These are phyloP conservation scores for Noctuana brunneofusca DNA, from an alignment of 2,888 invertebrate species.

Conservation along the genomic window DNA sequence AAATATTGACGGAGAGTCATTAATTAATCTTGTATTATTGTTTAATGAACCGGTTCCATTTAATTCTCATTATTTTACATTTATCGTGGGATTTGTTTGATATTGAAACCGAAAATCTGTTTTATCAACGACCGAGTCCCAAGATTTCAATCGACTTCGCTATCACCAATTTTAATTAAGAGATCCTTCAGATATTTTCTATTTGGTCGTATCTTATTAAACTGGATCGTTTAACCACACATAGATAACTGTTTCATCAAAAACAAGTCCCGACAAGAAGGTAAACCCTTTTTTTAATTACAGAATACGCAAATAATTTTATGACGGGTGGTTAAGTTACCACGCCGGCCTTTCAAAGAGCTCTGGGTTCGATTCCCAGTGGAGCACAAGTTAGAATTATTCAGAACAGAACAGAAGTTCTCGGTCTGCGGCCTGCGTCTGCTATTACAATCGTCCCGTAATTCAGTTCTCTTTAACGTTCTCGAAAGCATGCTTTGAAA, in stretches of 20 bases:
- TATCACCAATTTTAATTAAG: constrained; percentile 31
- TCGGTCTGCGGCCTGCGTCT: too few species aligned
- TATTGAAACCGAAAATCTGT: constrained; percentile 9
- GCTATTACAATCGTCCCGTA: too few species aligned
- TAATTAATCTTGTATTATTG: constrained; percentile 11
- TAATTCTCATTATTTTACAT: constrained; percentile 6
- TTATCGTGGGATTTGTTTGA: constrained; percentile 1
- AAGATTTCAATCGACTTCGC: constrained; percentile 29
- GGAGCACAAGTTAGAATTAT: too few species aligned
- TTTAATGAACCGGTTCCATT: constrained; percentile 18
- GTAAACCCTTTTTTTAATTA: background rate
- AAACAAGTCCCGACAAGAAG: background rate
- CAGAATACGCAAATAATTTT: background rate
- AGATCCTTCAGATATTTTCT: constrained; percentile 31
- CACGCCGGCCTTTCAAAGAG: too few species aligned
- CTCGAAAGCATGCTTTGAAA: too few species aligned
- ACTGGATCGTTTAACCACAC: constrained; percentile 7
- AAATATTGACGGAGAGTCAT: background rate
- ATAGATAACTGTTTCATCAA: background rate
- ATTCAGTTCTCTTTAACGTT: too few species aligned
- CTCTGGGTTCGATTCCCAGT: too few species aligned
- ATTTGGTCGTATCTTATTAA: constrained; percentile 29
- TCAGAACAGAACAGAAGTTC: too few species aligned
- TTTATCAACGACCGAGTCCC: constrained; percentile 11
- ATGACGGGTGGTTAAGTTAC: too few species aligned